Evolutionary conservation across 2,113 vertebrate genomes (phyloP), one percentile per base, ranked within the genome.

Genomic region (Caracal caracal): DNA sequence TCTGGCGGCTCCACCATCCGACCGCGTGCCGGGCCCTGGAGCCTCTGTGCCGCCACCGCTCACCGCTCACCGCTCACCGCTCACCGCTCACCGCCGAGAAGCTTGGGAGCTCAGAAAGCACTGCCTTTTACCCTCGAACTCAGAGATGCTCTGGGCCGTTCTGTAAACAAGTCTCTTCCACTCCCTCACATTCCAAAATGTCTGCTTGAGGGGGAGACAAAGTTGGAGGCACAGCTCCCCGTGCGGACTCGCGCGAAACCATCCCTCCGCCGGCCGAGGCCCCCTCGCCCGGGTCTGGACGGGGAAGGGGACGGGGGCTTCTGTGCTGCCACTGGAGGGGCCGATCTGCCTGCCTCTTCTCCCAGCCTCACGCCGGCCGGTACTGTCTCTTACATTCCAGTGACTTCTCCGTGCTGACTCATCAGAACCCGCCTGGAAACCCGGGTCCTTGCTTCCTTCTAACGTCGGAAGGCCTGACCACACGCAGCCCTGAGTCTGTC

Each of bases 41-140:
- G 6, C 13, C 16, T 19, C 2, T 2, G 6, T 5, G 24, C 10
- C n/a, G 1, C 24, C 10, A 0, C 49, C 0, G 0, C n/a, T n/a
- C n/a, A n/a, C n/a, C n/a, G n/a, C n/a, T n/a, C n/a, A n/a, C n/a
- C n/a, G n/a, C n/a, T n/a, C n/a, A n/a, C n/a, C n/a, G n/a, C n/a
- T n/a, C n/a, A n/a, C 33, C 28, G 1, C 2, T 47, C 30, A 1
- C 70, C 10, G 10, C 28, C 3, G 15, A 43, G 93, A 75, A 40
- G 22, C 22, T 19, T 3, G 17, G 19, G 6, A 26, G 68, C 28
- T 75, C 47, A 13, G 59, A 17, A 12, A 19, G 20, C 53, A 10
- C 3, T 5, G 80, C n/a, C 53, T 49, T 33, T 30, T 49, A 33
- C 28, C 26, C n/a, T 28, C 43, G 15, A 33, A 26, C 24, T 43